These are phyloP conservation scores for Phyllopteryx taeniolatus DNA, from an alignment of 2,113 vertebrate genomes.

Conservation along the genomic window DNA sequence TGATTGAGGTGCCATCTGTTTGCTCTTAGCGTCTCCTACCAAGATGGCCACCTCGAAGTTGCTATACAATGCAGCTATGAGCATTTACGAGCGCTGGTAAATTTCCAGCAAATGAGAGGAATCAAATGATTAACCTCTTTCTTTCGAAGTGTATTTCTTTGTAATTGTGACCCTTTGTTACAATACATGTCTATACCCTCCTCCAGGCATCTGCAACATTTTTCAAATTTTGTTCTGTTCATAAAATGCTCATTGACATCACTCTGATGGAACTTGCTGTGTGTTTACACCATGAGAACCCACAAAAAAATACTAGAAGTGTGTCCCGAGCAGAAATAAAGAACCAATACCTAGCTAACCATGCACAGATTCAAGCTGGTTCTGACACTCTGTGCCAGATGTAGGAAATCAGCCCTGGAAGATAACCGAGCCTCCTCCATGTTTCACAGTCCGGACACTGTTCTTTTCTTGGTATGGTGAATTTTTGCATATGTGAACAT, in stretches of 20 bases:
- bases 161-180: background rate
- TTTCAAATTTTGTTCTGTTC: background rate
- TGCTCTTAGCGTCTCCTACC: background rate
- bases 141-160: background rate
- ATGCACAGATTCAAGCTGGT: too few species aligned
- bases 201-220: background rate
- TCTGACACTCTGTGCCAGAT: too few species aligned
- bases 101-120: background rate
- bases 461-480: too few species aligned
- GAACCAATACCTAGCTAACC: too few species aligned
- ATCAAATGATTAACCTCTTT: background rate
- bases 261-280: background rate
- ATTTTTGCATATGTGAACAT: too few species aligned
- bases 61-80: background rate
- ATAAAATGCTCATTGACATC: background rate
- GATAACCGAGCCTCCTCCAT: too few species aligned
- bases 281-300: too few species aligned
- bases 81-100: background rate
- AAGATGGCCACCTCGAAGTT: conserved; percentile 7
- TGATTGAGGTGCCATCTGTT: conserved; percentile 26
- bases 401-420: too few species aligned
- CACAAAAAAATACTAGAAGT: too few species aligned
- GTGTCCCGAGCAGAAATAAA: too few species aligned
- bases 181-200: background rate
- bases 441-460: too few species aligned